phyloP scores from a whole-genome alignment of 2,888 invertebrate genomes.

The Drosophila glabriapex region DNA sequence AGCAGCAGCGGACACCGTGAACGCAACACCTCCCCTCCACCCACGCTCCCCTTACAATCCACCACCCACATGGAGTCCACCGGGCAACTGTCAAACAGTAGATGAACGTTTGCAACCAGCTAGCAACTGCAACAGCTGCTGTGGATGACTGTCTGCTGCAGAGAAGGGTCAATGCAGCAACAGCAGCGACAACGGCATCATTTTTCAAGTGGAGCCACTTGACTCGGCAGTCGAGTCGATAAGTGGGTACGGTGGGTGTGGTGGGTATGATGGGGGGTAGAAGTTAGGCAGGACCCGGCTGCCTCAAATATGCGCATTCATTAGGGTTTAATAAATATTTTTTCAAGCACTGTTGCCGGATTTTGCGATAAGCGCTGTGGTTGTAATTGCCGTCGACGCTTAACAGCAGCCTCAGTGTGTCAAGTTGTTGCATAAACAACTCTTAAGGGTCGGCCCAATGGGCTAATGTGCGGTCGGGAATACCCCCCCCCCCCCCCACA shows the following conservation, averaged over 20 bases:
- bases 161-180: slow-evolving; percentile 73
- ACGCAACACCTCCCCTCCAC: not conserved
- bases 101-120: slow-evolving; percentile 21
- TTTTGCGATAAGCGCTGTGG: slow-evolving; percentile 45
- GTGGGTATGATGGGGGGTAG: not conserved
- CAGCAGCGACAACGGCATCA: slow-evolving; percentile 64
- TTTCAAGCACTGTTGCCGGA: slow-evolving; percentile 53
- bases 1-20: slow-evolving; percentile 63
- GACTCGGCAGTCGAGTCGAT: slow-evolving; percentile 44
- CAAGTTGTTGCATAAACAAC: slow-evolving; percentile 43
- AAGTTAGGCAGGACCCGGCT: slow-evolving; percentile 26
- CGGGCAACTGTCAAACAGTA: slow-evolving; percentile 56
- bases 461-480: slow-evolving; percentile 19
- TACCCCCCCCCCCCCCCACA: not conserved
- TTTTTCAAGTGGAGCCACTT: slow-evolving; percentile 74
- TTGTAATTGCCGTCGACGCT: slow-evolving; percentile 51
- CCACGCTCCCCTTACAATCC: too few species aligned
- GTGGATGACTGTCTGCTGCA: slow-evolving; percentile 62
- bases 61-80: slow-evolving; percentile 3
- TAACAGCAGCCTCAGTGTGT: slow-evolving; percentile 59
- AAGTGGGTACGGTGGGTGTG: slow-evolving; percentile 14
- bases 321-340: slow-evolving; percentile 79
- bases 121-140: slow-evolving; percentile 65
- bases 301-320: slow-evolving; percentile 77
- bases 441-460: slow-evolving; percentile 14